Evolutionary conservation across 92 coral and sea anemone genomes (phyloP).

Genomic region (Parazoanthus atlanticus): DNA sequence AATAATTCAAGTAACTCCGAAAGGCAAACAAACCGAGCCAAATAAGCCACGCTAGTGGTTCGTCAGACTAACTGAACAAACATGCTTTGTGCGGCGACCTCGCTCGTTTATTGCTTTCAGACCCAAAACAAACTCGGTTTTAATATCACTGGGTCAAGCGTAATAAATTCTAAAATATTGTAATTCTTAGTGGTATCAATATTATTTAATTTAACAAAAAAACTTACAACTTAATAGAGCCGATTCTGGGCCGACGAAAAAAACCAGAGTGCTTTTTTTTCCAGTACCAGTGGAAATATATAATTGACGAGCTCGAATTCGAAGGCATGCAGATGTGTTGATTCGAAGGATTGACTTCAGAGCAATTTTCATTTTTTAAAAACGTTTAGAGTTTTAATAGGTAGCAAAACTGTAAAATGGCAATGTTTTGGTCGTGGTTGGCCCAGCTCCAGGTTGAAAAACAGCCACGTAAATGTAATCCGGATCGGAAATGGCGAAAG

Average conservation of each 20-base stretch:
- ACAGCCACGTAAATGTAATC: neutral
- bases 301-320: no score
- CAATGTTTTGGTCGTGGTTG: neutral
- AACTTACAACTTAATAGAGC: neutral
- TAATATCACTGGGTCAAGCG: neutral
- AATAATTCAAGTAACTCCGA: slow-evolving; percentile 10
- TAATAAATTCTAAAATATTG: neutral
- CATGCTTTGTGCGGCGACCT: slow-evolving; percentile 21
- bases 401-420: neutral
- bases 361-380: neutral
- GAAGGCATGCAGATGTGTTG: no score
- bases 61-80: slow-evolving; percentile 11
- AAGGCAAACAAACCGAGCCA: slow-evolving; percentile 14
- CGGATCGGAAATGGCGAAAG: slow-evolving; percentile 15
- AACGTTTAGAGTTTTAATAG: neutral
- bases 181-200: neutral
- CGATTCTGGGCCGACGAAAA: neutral
- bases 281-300: no score
- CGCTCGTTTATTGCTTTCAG: slow-evolving; percentile 15
- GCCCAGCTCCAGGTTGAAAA: neutral
- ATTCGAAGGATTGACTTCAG: no score
- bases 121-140: slow-evolving; percentile 29
- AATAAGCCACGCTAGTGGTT: slow-evolving; percentile 14
- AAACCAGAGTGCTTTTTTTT: neutral
- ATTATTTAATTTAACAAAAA: neutral